phyloP scores from a whole-genome alignment of 2,113 vertebrate genomes.

The Australoheros scitulus region DNA sequence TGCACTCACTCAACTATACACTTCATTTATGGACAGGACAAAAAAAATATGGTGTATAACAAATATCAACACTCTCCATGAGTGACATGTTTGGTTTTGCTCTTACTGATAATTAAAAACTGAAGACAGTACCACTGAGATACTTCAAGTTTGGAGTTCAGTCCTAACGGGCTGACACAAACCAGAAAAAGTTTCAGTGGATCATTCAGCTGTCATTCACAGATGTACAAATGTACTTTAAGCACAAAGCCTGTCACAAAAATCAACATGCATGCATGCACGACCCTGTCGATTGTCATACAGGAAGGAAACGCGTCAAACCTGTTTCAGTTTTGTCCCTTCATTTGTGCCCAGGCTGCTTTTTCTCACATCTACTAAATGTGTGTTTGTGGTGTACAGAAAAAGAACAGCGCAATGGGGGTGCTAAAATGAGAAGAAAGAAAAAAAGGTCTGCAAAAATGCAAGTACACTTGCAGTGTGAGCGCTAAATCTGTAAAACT shows the following conservation, averaged over 20 bases:
- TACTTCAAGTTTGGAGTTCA: background rate
- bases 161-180: background rate
- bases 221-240: background rate
- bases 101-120: background rate
- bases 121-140: background rate
- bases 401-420: background rate
- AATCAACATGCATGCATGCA: background rate
- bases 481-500: background rate
- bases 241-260: constrained; percentile 15
- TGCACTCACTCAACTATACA: background rate
- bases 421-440: constrained; percentile 12
- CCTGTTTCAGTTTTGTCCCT: constrained; percentile 6
- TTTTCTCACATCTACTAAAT: background rate
- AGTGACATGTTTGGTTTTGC: background rate
- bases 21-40: background rate
- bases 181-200: background rate
- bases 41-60: background rate
- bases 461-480: background rate
- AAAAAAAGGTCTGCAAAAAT: background rate
- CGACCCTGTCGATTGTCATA: constrained; percentile 59
- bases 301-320: constrained; percentile 71
- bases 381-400: constrained; percentile 44
- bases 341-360: constrained; percentile 22
- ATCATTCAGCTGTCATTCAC: background rate
- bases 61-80: background rate